phyloP scores from a whole-genome alignment of 2,888 invertebrate species.

The Dione juno region DNA sequence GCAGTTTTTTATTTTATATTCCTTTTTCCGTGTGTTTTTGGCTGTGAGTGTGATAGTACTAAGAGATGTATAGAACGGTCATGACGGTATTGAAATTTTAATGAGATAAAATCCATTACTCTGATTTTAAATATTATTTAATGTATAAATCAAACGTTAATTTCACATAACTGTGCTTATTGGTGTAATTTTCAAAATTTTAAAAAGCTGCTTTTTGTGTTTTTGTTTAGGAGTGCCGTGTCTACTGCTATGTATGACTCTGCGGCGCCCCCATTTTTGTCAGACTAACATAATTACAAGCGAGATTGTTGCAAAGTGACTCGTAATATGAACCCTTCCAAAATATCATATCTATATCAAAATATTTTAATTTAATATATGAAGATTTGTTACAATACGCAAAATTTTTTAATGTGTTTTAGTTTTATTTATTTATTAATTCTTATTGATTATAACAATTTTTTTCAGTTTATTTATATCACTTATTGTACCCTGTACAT shows the following conservation, averaged over 20 bases:
- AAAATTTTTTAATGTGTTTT: neutral
- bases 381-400: constrained; percentile 12
- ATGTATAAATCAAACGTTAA: no score
- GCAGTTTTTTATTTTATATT: constrained; percentile 74
- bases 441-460: neutral
- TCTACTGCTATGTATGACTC: constrained; percentile 34
- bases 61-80: constrained; percentile 57
- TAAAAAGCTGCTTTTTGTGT: neutral
- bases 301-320: constrained; percentile 78
- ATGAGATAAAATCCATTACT: no score
- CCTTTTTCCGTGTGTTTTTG: constrained; percentile 69
- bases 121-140: no score
- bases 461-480: neutral
- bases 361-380: constrained; percentile 53
- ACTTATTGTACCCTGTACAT: no score
- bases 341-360: constrained; percentile 64
- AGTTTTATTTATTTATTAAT: no score
- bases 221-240: constrained; percentile 24
- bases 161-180: neutral
- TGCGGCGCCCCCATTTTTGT: constrained; percentile 64
- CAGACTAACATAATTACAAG: constrained; percentile 77
- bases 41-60: constrained; percentile 64
- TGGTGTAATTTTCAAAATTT: neutral
- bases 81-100: neutral
- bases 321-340: constrained; percentile 75